Percentiles rank a stretch among this genome's conserved stretches.
phyloP scores from a whole-genome alignment of 2,888 invertebrate species.

The Drosophila ochracea region DNA sequence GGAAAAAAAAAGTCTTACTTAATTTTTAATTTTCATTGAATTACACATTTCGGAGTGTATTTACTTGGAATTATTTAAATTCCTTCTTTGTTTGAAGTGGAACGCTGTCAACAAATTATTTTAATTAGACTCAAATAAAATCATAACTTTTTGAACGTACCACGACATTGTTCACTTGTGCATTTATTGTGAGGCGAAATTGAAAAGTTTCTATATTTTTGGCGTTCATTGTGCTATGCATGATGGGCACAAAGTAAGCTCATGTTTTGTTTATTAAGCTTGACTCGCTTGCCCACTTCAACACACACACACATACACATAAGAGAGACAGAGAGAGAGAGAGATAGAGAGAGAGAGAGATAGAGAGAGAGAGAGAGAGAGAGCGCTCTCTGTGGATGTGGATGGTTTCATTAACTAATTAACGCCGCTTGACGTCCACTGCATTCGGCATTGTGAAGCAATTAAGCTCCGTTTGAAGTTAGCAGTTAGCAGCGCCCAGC shows the following conservation, averaged over 20 bases:
- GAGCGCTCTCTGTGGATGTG: conserved; percentile 46
- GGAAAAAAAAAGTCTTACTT: not conserved
- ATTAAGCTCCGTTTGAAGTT: conserved; percentile 63
- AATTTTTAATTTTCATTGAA: not conserved
- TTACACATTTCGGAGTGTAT: not conserved
- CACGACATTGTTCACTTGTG: not conserved
- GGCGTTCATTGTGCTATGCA: not conserved
- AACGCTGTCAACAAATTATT: not conserved
- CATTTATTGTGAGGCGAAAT: not conserved
- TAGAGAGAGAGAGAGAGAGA: not conserved
- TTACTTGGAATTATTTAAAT: not conserved
- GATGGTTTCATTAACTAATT: conserved; percentile 72
- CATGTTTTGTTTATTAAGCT: conserved; percentile 16
- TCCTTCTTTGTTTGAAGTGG: not conserved
- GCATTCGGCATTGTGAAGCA: conserved; percentile 67
- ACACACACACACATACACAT: not conserved
- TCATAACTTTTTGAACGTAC: not conserved
- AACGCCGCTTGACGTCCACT: conserved; percentile 61
- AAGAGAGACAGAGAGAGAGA: not conserved
- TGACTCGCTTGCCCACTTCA: conserved; percentile 22
- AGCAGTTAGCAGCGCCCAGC: conserved; percentile 53
- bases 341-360: not conserved
- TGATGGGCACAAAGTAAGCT: not conserved
- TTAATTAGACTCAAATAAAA: not conserved
- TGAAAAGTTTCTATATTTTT: not conserved